Base-by-base conservation (phyloP, 2,113 vertebrate species). In the Anser brachyrhynchus region DNA sequence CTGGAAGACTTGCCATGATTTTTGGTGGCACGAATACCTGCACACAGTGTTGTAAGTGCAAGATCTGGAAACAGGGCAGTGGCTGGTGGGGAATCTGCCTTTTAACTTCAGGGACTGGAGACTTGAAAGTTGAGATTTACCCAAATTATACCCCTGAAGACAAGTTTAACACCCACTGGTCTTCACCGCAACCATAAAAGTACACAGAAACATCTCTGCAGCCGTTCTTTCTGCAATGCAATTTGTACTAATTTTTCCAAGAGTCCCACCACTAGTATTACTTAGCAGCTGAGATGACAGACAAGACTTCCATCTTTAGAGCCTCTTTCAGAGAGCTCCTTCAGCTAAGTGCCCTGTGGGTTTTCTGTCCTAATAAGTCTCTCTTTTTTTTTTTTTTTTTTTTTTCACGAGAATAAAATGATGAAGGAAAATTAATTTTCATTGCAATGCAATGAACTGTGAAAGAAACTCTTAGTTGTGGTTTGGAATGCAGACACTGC, bases 361-460 rank as follows among this genome's bases (percentile, higher is more conserved):
- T 85, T 93, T 96, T 84, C 67, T 77, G 9, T 92, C 49, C 62
- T 73, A 66, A 41, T 92, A 93, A 93, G 46, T 41, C 25, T 87
- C 55, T 87, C n/a, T 1, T 2, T 12, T 52, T 18, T 21, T 33
- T 7, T 18, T 37, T 11, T 52, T 49, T 64, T 43, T 49, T 49
- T 12, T 51, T 35, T 84, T 74, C 9, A 64, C 0, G 0, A 88
- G 77, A 90, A 64, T 71, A 84, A 88, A 96, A 96, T 26, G 35
- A 94, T 80, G 84, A 93, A 95, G 91, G 90, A 96, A 95, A 96
- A 97, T 97, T 96, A 96, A 94, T 95, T 97, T 95, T 95, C 92
- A 85, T 73, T 96, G 89, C 94, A 91, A 71, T 75, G 93, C n/a
- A 23, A 76, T 96, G 95, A 97, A 94, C 94, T 92, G 94, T 95